A percentile compares a stretch with the other conserved stretches of the same genome.
These are phyloP conservation scores for Andrena hattorfiana DNA, from an alignment of 2,888 invertebrate species.

Conservation along the genomic window DNA sequence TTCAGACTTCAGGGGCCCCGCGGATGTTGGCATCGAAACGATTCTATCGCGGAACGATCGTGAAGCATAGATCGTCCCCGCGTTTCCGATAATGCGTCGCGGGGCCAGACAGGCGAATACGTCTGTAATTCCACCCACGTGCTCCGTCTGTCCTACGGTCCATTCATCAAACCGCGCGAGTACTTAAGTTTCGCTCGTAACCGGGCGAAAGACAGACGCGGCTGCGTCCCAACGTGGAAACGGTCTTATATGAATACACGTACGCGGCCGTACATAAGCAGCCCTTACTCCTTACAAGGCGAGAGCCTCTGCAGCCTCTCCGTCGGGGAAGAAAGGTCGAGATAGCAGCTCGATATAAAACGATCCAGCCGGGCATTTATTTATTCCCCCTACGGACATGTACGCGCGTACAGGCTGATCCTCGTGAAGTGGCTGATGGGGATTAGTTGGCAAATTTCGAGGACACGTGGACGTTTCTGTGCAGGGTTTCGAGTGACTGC, in stretches of 20 bases:
- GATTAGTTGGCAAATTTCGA: neutral
- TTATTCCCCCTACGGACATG: constrained; percentile 27
- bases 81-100: constrained; percentile 36
- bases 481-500: too few relatives aligned
- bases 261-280: constrained; percentile 59
- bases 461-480: neutral
- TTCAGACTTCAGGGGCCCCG: neutral
- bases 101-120: constrained; percentile 53
- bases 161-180: constrained; percentile 69
- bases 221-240: constrained; percentile 48
- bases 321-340: constrained; percentile 60
- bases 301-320: constrained; percentile 31
- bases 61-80: constrained; percentile 46
- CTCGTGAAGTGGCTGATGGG: neutral
- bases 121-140: constrained; percentile 74
- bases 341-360: constrained; percentile 65
- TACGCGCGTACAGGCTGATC: constrained; percentile 14
- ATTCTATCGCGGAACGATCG: constrained; percentile 41
- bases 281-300: constrained; percentile 78
- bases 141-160: constrained; percentile 57
- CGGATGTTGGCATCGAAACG: neutral
- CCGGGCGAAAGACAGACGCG: constrained; percentile 53
- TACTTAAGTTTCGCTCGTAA: constrained; percentile 61
- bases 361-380: constrained; percentile 58
- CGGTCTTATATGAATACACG: constrained; percentile 55